Evolutionary conservation across 1,140 invertebrate species (phyloP).

Genomic region (Rhagoletis pomonella): DNA sequence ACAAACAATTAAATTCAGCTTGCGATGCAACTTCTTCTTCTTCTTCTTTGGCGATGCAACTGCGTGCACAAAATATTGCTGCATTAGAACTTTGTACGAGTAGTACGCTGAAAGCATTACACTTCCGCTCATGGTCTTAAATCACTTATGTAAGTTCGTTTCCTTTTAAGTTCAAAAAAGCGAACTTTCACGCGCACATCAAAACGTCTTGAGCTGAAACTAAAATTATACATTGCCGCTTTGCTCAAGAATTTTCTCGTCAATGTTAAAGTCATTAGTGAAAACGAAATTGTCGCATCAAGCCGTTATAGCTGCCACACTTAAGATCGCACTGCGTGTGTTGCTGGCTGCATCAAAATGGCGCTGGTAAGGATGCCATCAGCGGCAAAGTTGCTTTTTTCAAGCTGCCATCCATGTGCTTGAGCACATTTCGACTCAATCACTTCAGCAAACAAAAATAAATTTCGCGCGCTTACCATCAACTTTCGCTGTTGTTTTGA

Average conservation of each 20-base stretch:
- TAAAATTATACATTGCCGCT: background rate
- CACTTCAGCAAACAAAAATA: constrained; percentile 12
- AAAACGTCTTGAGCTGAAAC: background rate
- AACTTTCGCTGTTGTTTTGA: constrained; percentile 4
- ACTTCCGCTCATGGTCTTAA: background rate
- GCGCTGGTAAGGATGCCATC: background rate
- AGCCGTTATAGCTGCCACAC: constrained; percentile 18
- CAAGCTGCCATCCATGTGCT: background rate
- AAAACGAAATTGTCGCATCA: background rate
- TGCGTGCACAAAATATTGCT: too few species aligned
- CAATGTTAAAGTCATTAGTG: constrained; percentile 26
- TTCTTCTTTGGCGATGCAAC: too few species aligned
- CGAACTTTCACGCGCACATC: background rate
- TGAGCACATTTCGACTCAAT: constrained; percentile 18
- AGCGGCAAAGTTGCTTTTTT: background rate
- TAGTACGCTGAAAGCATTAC: background rate
- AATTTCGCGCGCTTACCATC: background rate
- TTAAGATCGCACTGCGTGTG: background rate
- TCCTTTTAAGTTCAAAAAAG: background rate
- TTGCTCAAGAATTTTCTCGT: background rate
- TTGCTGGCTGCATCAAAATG: background rate
- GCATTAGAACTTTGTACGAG: too few species aligned
- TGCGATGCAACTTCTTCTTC: too few species aligned
- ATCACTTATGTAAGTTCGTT: background rate
- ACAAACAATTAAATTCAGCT: too few species aligned